phyloP scores from a whole-genome alignment of 2,888 invertebrate genomes.

The Sesia apiformis region DNA sequence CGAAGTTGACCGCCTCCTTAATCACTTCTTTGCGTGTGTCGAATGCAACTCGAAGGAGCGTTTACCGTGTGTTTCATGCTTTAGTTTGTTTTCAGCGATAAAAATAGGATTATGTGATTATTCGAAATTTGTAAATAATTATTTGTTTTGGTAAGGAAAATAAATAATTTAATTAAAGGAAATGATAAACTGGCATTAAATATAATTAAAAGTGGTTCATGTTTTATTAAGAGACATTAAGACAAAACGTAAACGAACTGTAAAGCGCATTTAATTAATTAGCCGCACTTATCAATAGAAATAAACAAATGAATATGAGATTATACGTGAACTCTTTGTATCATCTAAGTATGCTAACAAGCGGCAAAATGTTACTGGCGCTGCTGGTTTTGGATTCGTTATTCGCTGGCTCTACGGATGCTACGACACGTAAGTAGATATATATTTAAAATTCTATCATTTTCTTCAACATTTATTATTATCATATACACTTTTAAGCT shows the following conservation, averaged over 20 bases:
- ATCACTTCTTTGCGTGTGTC: conserved; percentile 63
- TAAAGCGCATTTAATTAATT: too few species aligned
- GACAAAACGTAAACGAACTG: too few species aligned
- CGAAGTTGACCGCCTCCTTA: conserved; percentile 43
- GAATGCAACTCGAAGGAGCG: conserved; percentile 42
- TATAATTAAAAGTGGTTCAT: too few species aligned
- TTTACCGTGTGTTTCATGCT: conserved; percentile 42
- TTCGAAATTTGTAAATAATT: background rate
- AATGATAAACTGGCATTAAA: too few species aligned
- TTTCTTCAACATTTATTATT: background rate
- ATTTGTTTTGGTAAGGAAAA: too few species aligned
- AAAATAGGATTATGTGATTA: background rate
- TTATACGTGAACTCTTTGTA: too few species aligned
- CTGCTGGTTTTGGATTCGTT: conserved; percentile 56
- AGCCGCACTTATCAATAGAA: too few species aligned
- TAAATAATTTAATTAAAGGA: too few species aligned
- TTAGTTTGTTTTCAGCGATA: conserved; percentile 15
- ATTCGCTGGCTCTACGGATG: conserved; percentile 46
- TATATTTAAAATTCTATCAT: too few species aligned
- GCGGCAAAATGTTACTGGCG: conserved; percentile 43
- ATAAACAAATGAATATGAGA: too few species aligned
- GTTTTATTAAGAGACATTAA: too few species aligned
- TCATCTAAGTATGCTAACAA: conserved; percentile 13
- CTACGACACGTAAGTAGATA: conserved; percentile 57
- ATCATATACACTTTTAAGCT: background rate